Evolutionary conservation across 1,140 invertebrate genomes (phyloP).

Genomic region (Drosophila nigromelanica): DNA sequence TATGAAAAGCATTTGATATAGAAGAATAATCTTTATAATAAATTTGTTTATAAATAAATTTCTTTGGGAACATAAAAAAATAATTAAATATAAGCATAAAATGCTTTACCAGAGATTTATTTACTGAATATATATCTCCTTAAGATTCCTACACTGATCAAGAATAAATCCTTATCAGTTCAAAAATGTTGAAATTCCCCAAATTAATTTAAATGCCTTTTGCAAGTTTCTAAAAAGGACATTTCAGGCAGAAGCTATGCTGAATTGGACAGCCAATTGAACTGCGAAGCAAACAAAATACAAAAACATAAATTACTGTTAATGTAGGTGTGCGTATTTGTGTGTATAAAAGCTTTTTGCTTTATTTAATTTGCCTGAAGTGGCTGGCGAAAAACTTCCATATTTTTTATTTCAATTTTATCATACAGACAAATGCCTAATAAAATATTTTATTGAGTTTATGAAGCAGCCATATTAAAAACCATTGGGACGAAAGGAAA

Average conservation of each 20-base stretch:
- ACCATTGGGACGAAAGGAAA: constrained; percentile 21
- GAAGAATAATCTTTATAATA: too few relatives aligned
- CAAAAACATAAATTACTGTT: constrained; percentile 18
- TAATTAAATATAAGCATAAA: too few relatives aligned
- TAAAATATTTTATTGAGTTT: constrained; percentile 66
- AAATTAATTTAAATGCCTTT: background rate
- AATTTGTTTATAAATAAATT: too few relatives aligned
- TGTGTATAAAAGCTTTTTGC: constrained; percentile 28
- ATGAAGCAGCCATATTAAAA: constrained; percentile 36
- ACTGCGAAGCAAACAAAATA: constrained; percentile 15
- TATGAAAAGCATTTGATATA: too few relatives aligned
- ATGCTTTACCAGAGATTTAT: too few relatives aligned
- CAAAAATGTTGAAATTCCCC: too few relatives aligned
- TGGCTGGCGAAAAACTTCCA: constrained; percentile 35
- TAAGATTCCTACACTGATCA: too few relatives aligned
- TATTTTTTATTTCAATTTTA: constrained; percentile 19
- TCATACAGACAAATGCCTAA: constrained; percentile 50
- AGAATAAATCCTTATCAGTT: too few relatives aligned
- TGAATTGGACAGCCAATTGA: constrained; percentile 65
- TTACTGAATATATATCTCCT: too few relatives aligned
- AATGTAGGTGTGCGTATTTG: background rate
- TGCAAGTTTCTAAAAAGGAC: background rate
- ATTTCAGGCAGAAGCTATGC: constrained; percentile 15
- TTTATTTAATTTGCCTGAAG: constrained; percentile 44
- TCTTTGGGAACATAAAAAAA: too few relatives aligned